Percentiles rank a stretch among this genome's conserved stretches.
phyloP scores from a whole-genome alignment of 2,888 invertebrate genomes.

The Dromius quadrimaculatus region DNA sequence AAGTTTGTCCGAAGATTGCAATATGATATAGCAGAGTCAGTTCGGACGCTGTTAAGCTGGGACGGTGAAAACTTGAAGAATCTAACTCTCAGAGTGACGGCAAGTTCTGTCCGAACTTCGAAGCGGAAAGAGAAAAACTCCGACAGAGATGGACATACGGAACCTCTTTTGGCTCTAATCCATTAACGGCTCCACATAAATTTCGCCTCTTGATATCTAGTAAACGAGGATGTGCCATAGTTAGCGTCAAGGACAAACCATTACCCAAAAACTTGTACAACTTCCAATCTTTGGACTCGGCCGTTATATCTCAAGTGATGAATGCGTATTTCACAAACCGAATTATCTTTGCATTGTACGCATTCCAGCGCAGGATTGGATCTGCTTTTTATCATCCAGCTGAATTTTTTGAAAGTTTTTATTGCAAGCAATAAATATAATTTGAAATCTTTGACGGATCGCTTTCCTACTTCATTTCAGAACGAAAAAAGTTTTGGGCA shows the following conservation, averaged over 20 bases:
- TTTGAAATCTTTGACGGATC: no score
- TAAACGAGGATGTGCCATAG: constrained; percentile 51
- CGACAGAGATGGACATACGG: neutral
- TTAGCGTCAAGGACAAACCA: constrained; percentile 44
- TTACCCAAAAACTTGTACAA: constrained; percentile 47
- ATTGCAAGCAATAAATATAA: no score
- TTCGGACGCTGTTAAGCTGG: constrained; percentile 30
- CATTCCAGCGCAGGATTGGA: neutral
- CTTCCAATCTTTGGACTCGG: constrained; percentile 39
- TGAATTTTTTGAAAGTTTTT: neutral
- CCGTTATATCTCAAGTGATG: constrained; percentile 44
- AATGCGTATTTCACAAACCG: constrained; percentile 45
- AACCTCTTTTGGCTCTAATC: constrained; percentile 49
- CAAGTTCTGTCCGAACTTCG: constrained; percentile 37
- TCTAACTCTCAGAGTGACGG: constrained; percentile 49
- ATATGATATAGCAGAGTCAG: constrained; percentile 46
- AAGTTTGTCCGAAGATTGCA: constrained; percentile 46
- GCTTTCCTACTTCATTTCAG: no score
- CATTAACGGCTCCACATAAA: constrained; percentile 51
- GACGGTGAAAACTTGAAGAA: constrained; percentile 47
- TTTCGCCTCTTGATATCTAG: constrained; percentile 47
- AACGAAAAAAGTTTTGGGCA: no score
- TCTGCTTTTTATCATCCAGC: neutral
- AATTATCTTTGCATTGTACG: constrained; percentile 35
- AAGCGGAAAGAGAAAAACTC: constrained; percentile 9